Base-by-base conservation (phyloP, 2,113 vertebrate species). In the Ancistrus triradiatus region DNA sequence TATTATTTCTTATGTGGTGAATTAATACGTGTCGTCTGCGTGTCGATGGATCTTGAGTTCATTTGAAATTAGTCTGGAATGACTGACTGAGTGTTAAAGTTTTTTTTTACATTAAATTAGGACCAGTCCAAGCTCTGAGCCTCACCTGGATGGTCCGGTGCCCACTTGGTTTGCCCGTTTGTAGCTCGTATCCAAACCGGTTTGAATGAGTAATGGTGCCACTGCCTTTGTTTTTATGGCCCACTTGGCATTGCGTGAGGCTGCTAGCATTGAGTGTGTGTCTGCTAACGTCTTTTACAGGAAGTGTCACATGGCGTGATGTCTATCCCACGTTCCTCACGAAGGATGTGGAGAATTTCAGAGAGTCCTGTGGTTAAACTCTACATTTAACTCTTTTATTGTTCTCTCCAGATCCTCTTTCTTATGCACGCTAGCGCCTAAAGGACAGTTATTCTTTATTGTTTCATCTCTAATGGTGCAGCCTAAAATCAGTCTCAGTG, bases 231-330 rank as follows among this genome's bases (percentile, higher is more conserved):
- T 49, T 35, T 63, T 55, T 55, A 33, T 24, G 52, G 18, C n/a
- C 8, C 14, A 15, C 38, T n/a, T n/a, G 38, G 7, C 14, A 6
- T 42, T 15, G 14, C 2, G 27, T 7, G 27, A 31, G 27, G 27
- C 27, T 31, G 27, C 27, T n/a, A n/a, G n/a, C n/a, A n/a, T n/a
- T n/a, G n/a, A 15, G 18, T 53, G 33, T 46, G 38, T 17, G 19
- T 63, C 19, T 50, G 55, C 24, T 52, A 68, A 24, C 25, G 6
- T n/a, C 6, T 53, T 70, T 64, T 46, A 38, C 14, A 42, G 38
- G 38, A 42, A 42, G 38, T 42, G 38, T n/a, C 13, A 15, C 14
- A 7, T 42, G n/a, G 38, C 2, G 38, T 42, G 38, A 42, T 42
- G 14, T 42, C 38, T n/a, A n/a, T 15, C 14, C 38, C 6, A n/a